phyloP scores from a whole-genome alignment of 2,797 vertebrate species.

The Pseudomugil gertrudae region DNA sequence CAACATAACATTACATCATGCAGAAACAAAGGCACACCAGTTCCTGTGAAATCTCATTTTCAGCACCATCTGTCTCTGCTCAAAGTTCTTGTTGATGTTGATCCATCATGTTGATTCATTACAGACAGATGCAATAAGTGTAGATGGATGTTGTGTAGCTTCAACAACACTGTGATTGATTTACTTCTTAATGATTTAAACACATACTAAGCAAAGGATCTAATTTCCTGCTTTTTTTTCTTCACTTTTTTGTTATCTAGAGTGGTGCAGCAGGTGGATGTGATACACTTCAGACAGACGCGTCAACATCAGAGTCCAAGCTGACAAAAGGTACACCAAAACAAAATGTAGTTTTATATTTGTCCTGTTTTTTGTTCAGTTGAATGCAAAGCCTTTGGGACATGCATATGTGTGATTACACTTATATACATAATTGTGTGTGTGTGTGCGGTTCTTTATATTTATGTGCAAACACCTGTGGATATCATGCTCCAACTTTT shows the following conservation, averaged over 20 bases:
- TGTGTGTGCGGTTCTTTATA: constrained; percentile 45
- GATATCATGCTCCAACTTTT: constrained; percentile 39
- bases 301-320: constrained; percentile 81
- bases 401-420: constrained; percentile 26
- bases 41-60: constrained; percentile 29
- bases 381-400: constrained; percentile 36
- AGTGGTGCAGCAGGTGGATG: constrained; percentile 17
- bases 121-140: neutral
- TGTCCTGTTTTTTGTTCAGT: constrained; percentile 27
- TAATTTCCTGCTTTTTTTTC: neutral
- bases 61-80: constrained; percentile 20
- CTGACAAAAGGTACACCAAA: constrained; percentile 88
- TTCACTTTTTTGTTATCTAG: constrained; percentile 38
- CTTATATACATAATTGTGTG: constrained; percentile 40
- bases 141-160: neutral
- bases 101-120: constrained; percentile 12
- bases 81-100: constrained; percentile 12
- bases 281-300: constrained; percentile 59
- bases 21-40: constrained; percentile 13
- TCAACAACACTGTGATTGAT: neutral
- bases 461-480: too few species aligned
- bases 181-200: neutral
- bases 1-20: constrained; percentile 6
- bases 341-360: neutral
- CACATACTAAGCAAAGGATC: neutral